phyloP scores from a whole-genome alignment of 2,888 invertebrate genomes.

The Catocala sponsa region DNA sequence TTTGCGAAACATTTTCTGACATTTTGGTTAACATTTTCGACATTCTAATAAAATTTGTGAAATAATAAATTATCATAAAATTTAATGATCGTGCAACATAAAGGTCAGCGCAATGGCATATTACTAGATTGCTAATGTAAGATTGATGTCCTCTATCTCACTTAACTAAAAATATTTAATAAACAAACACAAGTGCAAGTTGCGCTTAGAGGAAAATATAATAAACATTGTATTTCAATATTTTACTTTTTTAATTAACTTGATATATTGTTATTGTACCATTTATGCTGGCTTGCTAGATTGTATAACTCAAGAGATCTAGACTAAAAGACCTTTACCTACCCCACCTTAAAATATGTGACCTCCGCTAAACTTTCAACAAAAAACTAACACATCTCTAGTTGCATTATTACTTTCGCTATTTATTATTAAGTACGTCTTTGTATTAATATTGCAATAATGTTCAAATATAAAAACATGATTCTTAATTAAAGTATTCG shows the following conservation, averaged over 20 bases:
- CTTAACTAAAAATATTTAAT: too few species aligned
- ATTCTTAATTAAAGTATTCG: too few species aligned
- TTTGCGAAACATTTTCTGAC: background rate
- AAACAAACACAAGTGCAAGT: too few species aligned
- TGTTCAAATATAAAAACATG: too few species aligned
- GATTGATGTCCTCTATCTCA: too few species aligned
- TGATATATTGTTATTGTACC: too few species aligned
- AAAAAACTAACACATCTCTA: background rate
- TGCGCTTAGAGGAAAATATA: too few species aligned
- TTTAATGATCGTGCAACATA: slow-evolving; percentile 2
- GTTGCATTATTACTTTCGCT: background rate
- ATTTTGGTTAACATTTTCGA: background rate
- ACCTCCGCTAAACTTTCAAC: slow-evolving; percentile 4
- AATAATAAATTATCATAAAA: background rate
- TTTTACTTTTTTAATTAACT: too few species aligned
- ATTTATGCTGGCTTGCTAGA: too few species aligned
- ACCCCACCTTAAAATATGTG: slow-evolving; percentile 4
- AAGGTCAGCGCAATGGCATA: slow-evolving; percentile 35
- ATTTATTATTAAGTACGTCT: background rate
- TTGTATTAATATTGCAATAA: too few species aligned
- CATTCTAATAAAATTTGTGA: background rate
- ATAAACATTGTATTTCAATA: too few species aligned
- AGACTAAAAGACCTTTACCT: slow-evolving; percentile 6
- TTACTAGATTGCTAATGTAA: slow-evolving; percentile 15
- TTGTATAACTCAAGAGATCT: background rate